Evolutionary conservation across 92 coral and sea anemone genomes (phyloP).

Genomic region (Palythoa heliodiscus): DNA sequence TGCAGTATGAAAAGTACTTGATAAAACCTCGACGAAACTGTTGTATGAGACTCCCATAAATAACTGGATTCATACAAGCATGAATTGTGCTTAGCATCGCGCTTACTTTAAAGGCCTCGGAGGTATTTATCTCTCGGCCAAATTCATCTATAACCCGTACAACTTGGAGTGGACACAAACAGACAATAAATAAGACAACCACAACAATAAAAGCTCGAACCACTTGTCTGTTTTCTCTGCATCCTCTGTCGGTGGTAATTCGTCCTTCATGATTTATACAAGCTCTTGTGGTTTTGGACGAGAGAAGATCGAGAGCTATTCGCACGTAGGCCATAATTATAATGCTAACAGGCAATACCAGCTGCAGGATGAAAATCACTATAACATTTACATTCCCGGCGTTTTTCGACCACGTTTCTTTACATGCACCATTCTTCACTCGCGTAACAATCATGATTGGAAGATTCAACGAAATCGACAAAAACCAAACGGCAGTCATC

Average conservation of each 20-base stretch:
- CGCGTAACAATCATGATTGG: not conserved
- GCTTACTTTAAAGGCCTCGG: too few species aligned
- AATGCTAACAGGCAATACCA: not conserved
- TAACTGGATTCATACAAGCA: constrained; percentile 20
- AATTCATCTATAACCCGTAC: not conserved
- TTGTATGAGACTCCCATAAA: constrained; percentile 23
- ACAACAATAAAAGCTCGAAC: constrained; percentile 10
- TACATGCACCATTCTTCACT: not conserved
- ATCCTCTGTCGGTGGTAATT: constrained; percentile 13
- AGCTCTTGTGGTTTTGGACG: constrained; percentile 15
- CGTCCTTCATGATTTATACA: constrained; percentile 10
- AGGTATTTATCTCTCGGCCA: not conserved
- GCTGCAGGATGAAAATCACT: constrained; percentile 10
- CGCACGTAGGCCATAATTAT: constrained; percentile 7
- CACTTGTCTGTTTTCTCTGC: constrained; percentile 34
- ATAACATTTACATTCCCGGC: not conserved
- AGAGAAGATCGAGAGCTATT: not conserved
- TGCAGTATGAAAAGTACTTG: constrained; percentile 23
- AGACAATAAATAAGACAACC: constrained; percentile 17
- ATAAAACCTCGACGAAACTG: constrained; percentile 23
- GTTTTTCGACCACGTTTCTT: not conserved
- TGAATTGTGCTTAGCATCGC: not conserved
- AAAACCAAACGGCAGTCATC: not conserved
- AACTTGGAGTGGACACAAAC: constrained; percentile 24
- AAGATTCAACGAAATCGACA: not conserved